Base-by-base conservation (phyloP, 2,113 vertebrate species). In the Apistogramma diplotaenia region DNA sequence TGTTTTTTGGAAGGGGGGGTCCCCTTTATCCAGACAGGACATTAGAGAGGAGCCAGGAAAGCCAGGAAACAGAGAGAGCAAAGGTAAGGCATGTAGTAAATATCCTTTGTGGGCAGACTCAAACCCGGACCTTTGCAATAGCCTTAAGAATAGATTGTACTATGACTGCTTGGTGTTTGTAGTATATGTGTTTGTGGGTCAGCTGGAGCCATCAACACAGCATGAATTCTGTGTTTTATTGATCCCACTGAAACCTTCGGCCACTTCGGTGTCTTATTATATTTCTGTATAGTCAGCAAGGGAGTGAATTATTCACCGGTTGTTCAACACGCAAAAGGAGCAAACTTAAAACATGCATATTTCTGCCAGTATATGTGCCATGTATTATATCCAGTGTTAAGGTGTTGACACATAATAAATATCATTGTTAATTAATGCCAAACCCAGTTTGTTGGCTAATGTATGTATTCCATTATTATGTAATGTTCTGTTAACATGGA, bases 251-350 rank as follows among this genome's bases (percentile, higher is more conserved):
- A 77, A 77, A 65, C 23, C 55, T 79, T 55, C 76, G 59, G n/a
- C n/a, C 60, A 33, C 78, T 77, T 90, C 78, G n/a, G 70, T 23
- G 62, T 73, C 82, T 87, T 6, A 11, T 92, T 91, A 87, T 76
- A 82, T 84, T 88, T 81, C 81, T 70, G 89, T 84, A 83, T 55
- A 77, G 78, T 74, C 55, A 71, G 83, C 33, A 79, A 90, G 76
- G 85, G 90, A 93, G 90, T 35, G 46, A 37, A 67, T 57, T 58
- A 21, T 54, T 61, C 49, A 79, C 62, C 31, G 59, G 23, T 43
- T 62, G 40, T 23, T 62, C 60, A 40, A 43, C 40, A 40, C 19
- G 12, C 33, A 65, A 43, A 25, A 21, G 7, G 9, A 10, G 35
- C 35, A 37, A 37, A 11, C 21, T 65, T 37, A 18, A 43, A 65